Percentiles rank a stretch among this genome's conserved stretches.
These are phyloP conservation scores for Cyphomyrmex costatus DNA, from an alignment of 1,140 invertebrate genomes.

Conservation along the genomic window DNA sequence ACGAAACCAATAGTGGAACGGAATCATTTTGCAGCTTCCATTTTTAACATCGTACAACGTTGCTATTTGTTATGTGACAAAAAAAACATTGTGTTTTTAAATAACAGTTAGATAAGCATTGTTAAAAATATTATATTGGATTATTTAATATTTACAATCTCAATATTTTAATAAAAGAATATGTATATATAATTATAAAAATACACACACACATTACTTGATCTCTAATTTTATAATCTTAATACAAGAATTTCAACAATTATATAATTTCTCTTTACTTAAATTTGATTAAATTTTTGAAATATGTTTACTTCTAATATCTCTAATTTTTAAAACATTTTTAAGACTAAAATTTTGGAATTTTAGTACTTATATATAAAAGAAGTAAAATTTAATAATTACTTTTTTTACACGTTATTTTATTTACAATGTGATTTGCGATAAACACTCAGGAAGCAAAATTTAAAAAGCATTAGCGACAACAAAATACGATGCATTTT, in stretches of 20 bases:
- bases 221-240: not conserved
- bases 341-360: not conserved
- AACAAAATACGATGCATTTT: constrained; percentile 14
- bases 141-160: constrained; percentile 11
- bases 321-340: not conserved
- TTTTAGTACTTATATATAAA: not conserved
- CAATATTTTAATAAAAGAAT: not conserved
- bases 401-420: not conserved
- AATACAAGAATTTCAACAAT: not conserved
- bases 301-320: not conserved
- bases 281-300: constrained; percentile 2
- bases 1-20: constrained; percentile 14
- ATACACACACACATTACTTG: too few species aligned
- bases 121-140: not conserved
- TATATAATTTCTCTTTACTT: not conserved
- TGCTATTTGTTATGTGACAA: constrained; percentile 19
- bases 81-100: not conserved
- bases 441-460: not conserved
- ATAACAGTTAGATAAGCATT: not conserved
- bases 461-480: constrained; percentile 15
- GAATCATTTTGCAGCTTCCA: constrained; percentile 13
- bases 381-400: not conserved
- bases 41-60: constrained; percentile 23
- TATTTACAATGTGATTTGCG: not conserved
- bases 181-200: not conserved